phyloP scores from a whole-genome alignment of 2,888 invertebrate genomes.

The Lymantria dispar region DNA sequence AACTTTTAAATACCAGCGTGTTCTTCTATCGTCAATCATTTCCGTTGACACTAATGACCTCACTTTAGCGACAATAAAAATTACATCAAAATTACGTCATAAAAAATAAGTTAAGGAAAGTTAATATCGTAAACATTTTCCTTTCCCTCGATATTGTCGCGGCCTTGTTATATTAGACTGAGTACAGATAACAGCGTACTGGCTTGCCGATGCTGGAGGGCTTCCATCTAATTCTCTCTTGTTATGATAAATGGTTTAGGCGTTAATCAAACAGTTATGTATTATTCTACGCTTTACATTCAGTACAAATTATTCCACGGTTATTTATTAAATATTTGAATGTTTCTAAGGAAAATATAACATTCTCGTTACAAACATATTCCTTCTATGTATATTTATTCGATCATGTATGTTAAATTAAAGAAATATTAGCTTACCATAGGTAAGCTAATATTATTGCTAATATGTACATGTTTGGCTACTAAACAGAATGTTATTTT shows the following conservation, averaged over 20 bases:
- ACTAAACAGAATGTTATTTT: too few species aligned
- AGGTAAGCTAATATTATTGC: too few species aligned
- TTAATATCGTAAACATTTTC: constrained; percentile 57
- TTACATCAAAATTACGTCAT: constrained; percentile 52
- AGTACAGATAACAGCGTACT: constrained; percentile 46
- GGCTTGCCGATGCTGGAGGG: constrained; percentile 36
- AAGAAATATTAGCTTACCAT: too few species aligned
- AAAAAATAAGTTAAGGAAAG: constrained; percentile 52
- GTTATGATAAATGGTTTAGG: constrained; percentile 44
- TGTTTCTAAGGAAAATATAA: not conserved
- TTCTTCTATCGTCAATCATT: constrained; percentile 43
- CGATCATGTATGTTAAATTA: too few species aligned
- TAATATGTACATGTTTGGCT: too few species aligned
- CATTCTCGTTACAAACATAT: too few species aligned
- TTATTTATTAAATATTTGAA: constrained; percentile 6
- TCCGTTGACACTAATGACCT: constrained; percentile 47
- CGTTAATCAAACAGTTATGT: constrained; percentile 35
- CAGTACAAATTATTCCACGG: constrained; percentile 22
- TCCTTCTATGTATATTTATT: too few species aligned
- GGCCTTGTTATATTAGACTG: constrained; percentile 45
- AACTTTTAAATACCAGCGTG: constrained; percentile 33
- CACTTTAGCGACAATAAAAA: constrained; percentile 55
- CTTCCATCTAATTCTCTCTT: constrained; percentile 38
- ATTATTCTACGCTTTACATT: constrained; percentile 37
- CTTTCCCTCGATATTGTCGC: constrained; percentile 44